These are phyloP conservation scores for Conops quadrifasciatus DNA, from an alignment of 2,888 invertebrate species.

Conservation along the genomic window DNA sequence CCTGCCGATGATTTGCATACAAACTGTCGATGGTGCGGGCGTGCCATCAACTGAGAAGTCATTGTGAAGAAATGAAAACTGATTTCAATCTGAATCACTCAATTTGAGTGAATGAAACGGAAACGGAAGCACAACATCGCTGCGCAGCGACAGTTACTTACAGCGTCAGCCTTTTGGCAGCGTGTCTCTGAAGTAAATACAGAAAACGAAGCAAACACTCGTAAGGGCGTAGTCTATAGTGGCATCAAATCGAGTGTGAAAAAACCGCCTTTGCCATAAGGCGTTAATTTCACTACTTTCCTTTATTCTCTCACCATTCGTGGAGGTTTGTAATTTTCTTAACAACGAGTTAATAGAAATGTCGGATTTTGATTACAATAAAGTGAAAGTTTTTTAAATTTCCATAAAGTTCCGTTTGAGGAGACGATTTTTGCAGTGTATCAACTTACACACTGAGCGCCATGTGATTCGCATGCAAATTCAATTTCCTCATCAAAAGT, in stretches of 20 bases:
- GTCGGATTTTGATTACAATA: too few species aligned
- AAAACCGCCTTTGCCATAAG: background rate
- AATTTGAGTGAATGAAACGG: slow-evolving; percentile 35
- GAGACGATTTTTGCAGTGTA: slow-evolving; percentile 14
- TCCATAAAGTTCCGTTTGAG: background rate
- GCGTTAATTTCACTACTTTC: background rate
- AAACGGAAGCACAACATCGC: slow-evolving; percentile 16
- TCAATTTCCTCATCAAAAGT: slow-evolving; percentile 31
- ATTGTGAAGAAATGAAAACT: slow-evolving; percentile 30
- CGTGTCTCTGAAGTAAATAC: too few species aligned
- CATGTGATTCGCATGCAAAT: slow-evolving; percentile 32
- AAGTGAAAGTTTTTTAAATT: too few species aligned
- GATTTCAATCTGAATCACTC: slow-evolving; percentile 36
- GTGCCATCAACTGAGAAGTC: slow-evolving; percentile 15
- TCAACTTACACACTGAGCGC: background rate
- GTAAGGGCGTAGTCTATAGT: too few species aligned
- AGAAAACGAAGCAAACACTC: too few species aligned
- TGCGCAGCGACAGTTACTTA: slow-evolving; percentile 4
- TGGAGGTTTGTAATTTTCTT: too few species aligned
- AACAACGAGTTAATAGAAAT: too few species aligned
- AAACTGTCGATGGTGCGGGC: slow-evolving; percentile 20
- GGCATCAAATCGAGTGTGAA: slow-evolving; percentile 18
- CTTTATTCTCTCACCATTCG: background rate
- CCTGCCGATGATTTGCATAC: slow-evolving; percentile 34
- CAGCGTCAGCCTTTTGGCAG: too few species aligned